Evolutionary conservation across 2,888 invertebrate species (phyloP).

Genomic region (Elysia crispata): DNA sequence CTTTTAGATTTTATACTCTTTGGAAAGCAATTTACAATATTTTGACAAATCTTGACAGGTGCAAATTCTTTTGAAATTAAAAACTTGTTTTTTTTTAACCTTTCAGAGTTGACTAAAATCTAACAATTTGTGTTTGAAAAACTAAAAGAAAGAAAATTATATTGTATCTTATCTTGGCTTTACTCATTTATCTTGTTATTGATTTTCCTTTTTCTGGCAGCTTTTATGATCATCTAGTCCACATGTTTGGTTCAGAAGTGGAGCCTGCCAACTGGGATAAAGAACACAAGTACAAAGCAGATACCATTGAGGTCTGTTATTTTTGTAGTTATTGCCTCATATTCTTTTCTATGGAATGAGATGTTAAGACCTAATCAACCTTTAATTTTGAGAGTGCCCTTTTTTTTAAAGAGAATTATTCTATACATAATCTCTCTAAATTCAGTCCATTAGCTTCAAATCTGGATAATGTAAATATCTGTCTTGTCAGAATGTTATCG

Average conservation of each 20-base stretch:
- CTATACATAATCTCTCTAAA: no score
- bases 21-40: no score
- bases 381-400: neutral
- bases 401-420: neutral
- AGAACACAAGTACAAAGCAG: constrained; percentile 64
- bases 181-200: neutral
- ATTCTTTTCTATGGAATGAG: neutral
- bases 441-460: no score
- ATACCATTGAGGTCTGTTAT: constrained; percentile 56
- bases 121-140: no score
- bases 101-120: no score
- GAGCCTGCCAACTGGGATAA: constrained; percentile 65
- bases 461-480: no score
- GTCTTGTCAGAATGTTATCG: no score
- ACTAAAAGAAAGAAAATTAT: no score
- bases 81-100: no score
- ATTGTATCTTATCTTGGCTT: neutral
- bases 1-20: no score
- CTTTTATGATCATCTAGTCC: constrained; percentile 64
- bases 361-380: neutral
- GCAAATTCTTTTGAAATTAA: no score
- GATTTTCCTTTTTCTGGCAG: constrained; percentile 52
- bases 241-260: constrained; percentile 67
- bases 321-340: neutral
- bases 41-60: no score